Conservation (phyloP, 2,113 vertebrate genomes). For the Hirundichthys speculiger region DNA sequence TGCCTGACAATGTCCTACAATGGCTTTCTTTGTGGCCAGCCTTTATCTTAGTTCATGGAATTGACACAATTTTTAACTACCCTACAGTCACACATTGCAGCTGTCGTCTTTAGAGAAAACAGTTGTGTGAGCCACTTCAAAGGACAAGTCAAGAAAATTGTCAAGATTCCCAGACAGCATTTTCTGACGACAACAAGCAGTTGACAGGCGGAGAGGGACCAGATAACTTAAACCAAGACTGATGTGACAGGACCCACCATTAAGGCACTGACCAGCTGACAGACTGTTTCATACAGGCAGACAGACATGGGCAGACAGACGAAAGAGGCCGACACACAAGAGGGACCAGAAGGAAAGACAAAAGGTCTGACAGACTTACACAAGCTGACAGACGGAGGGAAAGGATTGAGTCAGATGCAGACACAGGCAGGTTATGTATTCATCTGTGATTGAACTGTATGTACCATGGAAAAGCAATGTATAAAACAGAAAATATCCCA, state of each 20-base stretch:
- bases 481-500: background rate
- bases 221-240: slow-evolving; percentile 53
- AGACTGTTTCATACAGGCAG: slow-evolving; percentile 52
- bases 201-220: slow-evolving; percentile 59
- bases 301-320: slow-evolving; percentile 22
- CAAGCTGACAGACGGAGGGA: slow-evolving; percentile 21
- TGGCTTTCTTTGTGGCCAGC: background rate
- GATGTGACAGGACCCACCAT: slow-evolving; percentile 63
- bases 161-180: slow-evolving; percentile 46
- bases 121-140: slow-evolving; percentile 30
- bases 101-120: slow-evolving; percentile 18
- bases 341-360: slow-evolving; percentile 21
- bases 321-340: slow-evolving; percentile 13
- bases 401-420: slow-evolving; percentile 23
- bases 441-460: background rate
- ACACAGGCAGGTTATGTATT: slow-evolving; percentile 16
- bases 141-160: slow-evolving; percentile 47
- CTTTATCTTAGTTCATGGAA: background rate
- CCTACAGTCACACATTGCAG: background rate
- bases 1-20: too few species aligned
- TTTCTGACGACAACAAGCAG: slow-evolving; percentile 47
- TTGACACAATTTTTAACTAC: slow-evolving; percentile 11
- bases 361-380: slow-evolving; percentile 35
- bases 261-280: slow-evolving; percentile 62
- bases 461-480: background rate